These are phyloP conservation scores for Aspidiotus rigidus DNA, from an alignment of 2,888 invertebrate species.

Conservation along the genomic window DNA sequence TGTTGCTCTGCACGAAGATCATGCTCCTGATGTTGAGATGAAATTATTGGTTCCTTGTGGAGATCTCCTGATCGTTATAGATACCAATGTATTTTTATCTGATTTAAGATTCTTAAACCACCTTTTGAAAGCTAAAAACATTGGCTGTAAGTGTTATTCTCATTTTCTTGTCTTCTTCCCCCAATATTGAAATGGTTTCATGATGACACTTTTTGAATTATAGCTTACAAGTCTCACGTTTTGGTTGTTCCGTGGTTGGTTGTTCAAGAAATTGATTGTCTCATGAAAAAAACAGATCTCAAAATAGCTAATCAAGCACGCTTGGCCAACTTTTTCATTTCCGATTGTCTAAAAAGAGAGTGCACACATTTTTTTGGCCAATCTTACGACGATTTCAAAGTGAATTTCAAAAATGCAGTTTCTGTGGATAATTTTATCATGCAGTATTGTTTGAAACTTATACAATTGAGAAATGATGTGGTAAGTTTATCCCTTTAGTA, in stretches of 20 bases:
- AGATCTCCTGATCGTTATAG: conserved; percentile 21
- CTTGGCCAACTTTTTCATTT: conserved; percentile 17
- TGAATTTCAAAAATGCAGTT: conserved; percentile 22
- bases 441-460: conserved; percentile 26
- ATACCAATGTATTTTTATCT: conserved; percentile 19
- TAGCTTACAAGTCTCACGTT: conserved; percentile 14
- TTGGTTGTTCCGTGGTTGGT: conserved; percentile 24
- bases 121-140: background rate
- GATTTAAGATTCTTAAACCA: background rate
- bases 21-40: conserved; percentile 7
- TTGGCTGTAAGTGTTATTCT: background rate
- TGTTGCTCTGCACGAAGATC: conserved; percentile 14
- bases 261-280: conserved; percentile 24
- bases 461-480: conserved; percentile 7
- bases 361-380: conserved; percentile 15
- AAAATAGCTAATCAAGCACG: background rate
- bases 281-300: conserved; percentile 14
- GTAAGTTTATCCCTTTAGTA: conserved; percentile 12
- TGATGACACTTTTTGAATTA: background rate
- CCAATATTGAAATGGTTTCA: background rate
- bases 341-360: conserved; percentile 13
- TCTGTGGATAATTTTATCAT: conserved; percentile 23
- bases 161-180: background rate
- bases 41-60: conserved; percentile 16
- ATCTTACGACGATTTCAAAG: conserved; percentile 20